phyloP scores from a whole-genome alignment of 37 sponge, comb jelly and placozoan genomes.

The Ianthella basta region DNA sequence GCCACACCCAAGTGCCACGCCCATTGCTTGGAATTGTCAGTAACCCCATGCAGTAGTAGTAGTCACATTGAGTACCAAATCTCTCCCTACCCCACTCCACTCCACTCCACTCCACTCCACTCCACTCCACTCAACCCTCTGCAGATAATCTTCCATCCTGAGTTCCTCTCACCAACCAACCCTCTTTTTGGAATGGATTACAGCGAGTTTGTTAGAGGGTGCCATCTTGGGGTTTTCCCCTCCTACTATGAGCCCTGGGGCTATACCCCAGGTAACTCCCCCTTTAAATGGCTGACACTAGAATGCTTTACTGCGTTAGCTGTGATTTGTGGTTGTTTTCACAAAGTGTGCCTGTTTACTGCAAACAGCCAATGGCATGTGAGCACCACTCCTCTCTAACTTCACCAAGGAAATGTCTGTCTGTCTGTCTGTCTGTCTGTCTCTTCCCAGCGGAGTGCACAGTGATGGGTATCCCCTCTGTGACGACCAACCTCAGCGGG shows the following conservation, averaged over 20 bases:
- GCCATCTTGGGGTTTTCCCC: conserved; percentile 99
- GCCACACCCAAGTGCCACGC: not conserved
- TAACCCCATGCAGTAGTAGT: too few relatives aligned
- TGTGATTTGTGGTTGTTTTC: too few relatives aligned
- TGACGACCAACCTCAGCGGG: conserved; percentile 98
- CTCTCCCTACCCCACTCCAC: not conserved
- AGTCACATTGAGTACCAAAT: not conserved
- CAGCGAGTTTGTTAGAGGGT: conserved; percentile 96
- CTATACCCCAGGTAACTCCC: conserved; percentile 90
- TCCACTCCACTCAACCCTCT: not conserved
- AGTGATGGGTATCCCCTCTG: conserved; percentile 97
- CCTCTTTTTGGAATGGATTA: conserved; percentile 97
- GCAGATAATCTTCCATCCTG: conserved; percentile 97
- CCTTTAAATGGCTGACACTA: not conserved
- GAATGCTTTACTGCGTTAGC: not conserved
- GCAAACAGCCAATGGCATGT: not conserved
- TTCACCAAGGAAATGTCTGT: too few relatives aligned
- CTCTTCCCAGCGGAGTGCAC: conserved; percentile 88
- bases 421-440: conserved; percentile 13
- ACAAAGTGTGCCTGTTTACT: not conserved
- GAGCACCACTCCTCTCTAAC: too few relatives aligned
- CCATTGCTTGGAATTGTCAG: not conserved
- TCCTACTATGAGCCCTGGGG: conserved; percentile 99
- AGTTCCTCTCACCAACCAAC: conserved; percentile 97
- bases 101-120: not conserved